These are phyloP conservation scores for Kryptolebias marmoratus DNA, from an alignment of 2,113 vertebrate species.

Conservation along the genomic window DNA sequence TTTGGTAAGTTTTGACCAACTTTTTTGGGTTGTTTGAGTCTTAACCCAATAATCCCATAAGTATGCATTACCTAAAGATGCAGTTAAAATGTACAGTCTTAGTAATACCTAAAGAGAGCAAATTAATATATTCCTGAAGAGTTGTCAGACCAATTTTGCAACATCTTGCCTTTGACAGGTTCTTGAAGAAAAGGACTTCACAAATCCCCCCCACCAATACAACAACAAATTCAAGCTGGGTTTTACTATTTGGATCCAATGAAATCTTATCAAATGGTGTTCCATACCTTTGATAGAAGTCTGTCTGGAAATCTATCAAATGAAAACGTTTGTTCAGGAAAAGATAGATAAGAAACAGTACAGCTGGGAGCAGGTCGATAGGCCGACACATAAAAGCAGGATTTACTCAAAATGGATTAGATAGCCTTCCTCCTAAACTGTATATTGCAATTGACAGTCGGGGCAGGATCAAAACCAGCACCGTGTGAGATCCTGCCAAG, in stretches of 20 bases:
- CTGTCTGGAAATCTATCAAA: conserved; percentile 53
- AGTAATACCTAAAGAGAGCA: background rate
- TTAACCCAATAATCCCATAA: no score
- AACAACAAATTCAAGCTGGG: conserved; percentile 8
- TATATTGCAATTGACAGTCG: conserved; percentile 69
- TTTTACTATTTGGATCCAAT: conserved; percentile 28
- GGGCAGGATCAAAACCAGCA: conserved; percentile 54
- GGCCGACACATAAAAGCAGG: conserved; percentile 51
- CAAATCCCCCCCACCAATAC: background rate
- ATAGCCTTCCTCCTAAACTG: conserved; percentile 58
- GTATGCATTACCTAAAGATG: no score
- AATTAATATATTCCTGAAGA: background rate
- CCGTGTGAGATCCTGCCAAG: conserved; percentile 48
- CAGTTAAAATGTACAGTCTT: no score
- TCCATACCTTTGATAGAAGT: conserved; percentile 25
- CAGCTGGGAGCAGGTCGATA: conserved; percentile 57
- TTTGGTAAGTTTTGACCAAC: no score
- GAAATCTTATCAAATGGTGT: conserved; percentile 32
- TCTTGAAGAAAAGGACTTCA: conserved; percentile 1
- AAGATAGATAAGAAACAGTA: conserved; percentile 49
- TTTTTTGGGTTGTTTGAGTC: no score
- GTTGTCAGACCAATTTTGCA: background rate
- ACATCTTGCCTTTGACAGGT: background rate
- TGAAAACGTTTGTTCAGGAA: conserved; percentile 56
- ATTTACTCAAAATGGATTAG: conserved; percentile 71